Percentiles rank a stretch among this genome's conserved stretches.
Evolutionary conservation across 1,140 invertebrate species (phyloP).

Genomic region (Yoshiicerus persimilis): DNA sequence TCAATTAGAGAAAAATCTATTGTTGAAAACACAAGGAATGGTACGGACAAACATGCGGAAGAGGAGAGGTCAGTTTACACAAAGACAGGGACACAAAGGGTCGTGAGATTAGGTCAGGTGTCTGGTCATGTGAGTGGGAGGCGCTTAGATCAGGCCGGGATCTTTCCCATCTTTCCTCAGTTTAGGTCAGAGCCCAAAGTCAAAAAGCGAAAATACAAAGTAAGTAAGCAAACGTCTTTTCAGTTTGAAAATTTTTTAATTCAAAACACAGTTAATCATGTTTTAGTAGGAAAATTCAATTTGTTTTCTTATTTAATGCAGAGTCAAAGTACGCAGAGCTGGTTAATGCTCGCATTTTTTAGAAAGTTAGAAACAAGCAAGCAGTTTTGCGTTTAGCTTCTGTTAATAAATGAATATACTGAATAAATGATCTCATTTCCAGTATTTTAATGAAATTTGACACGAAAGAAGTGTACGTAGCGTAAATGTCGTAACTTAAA

Average conservation of each 20-base stretch:
- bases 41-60: constrained; percentile 31
- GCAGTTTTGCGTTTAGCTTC: background rate
- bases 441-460: background rate
- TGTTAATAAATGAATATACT: too few species aligned
- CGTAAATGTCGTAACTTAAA: background rate
- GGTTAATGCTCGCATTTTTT: background rate
- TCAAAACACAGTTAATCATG: background rate
- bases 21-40: constrained; percentile 13
- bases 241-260: background rate
- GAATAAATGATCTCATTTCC: background rate
- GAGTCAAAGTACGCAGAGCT: background rate
- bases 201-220: background rate
- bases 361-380: background rate
- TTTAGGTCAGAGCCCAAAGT: constrained; percentile 10
- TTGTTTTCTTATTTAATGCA: background rate
- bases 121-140: background rate
- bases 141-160: background rate
- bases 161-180: constrained; percentile 14
- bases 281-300: background rate
- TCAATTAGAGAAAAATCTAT: background rate
- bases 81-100: constrained; percentile 51
- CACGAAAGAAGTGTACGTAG: background rate
- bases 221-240: constrained; percentile 18
- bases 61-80: constrained; percentile 38
- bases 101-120: background rate